A percentile compares a stretch with the other conserved stretches of the same genome.
Conservation (phyloP, 2,113 vertebrate genomes). For the Melanerpes formicivorus region DNA sequence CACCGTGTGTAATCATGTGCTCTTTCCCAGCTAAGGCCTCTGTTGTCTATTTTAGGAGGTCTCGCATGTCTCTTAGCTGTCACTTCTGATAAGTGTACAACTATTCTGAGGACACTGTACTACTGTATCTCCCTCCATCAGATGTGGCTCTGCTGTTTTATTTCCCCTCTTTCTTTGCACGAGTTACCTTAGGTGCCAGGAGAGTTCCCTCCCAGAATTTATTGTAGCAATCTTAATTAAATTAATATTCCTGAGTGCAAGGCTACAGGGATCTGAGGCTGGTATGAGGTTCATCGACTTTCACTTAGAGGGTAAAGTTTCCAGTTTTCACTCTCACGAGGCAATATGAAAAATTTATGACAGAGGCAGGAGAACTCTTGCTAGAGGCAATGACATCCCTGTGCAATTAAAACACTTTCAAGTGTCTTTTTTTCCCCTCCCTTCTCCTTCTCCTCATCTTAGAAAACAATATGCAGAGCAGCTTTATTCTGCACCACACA, state of each 20-base stretch:
- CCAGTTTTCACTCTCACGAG: constrained; percentile 62
- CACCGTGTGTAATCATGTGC: fast-evolving
- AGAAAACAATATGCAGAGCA: constrained; percentile 46
- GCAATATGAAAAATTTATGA: constrained; percentile 76
- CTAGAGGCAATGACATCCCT: constrained; percentile 66
- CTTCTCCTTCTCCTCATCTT: constrained; percentile 19
- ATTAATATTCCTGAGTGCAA: constrained; percentile 70
- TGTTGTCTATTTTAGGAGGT: not conserved
- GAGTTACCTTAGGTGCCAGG: constrained; percentile 4
- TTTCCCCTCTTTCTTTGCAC: not conserved
- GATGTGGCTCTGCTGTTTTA: not conserved
- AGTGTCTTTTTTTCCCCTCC: constrained; percentile 38
- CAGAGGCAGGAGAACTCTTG: constrained; percentile 56
- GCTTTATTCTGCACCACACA: not conserved
- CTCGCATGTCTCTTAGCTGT: not conserved
- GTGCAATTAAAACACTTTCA: constrained; percentile 74
- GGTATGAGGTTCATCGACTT: constrained; percentile 66
- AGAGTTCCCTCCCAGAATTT: constrained; percentile 59
- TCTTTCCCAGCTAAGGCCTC: not conserved
- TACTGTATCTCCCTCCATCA: not conserved
- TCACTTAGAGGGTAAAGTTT: constrained; percentile 71
- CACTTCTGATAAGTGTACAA: not conserved
- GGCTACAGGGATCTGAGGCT: constrained; percentile 65
- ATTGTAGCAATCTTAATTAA: constrained; percentile 76
- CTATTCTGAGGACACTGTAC: not conserved